Percentiles rank a stretch among this genome's conserved stretches.
Conservation (phyloP, 2,113 vertebrate species). For the Pteropus alecto region DNA sequence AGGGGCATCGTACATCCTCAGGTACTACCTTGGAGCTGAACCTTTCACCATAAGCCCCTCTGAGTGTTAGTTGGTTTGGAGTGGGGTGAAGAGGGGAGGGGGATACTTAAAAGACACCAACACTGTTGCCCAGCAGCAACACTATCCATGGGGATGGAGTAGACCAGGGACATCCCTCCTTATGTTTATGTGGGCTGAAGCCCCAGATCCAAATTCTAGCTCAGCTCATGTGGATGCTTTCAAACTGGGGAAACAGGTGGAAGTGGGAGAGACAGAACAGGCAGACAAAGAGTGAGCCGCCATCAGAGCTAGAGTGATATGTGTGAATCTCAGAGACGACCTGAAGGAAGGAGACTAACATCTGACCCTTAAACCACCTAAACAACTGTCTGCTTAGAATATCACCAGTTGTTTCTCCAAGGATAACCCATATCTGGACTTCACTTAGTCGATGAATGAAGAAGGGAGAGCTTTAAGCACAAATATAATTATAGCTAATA, state of each 20-base stretch:
- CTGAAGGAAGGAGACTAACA: constrained; percentile 72
- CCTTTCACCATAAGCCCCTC: not conserved
- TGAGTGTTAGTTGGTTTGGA: not conserved
- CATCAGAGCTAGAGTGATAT: constrained; percentile 14
- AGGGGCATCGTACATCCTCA: not conserved
- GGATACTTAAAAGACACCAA: constrained; percentile 66
- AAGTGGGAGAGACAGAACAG: constrained; percentile 26
- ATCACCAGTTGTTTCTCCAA: constrained; percentile 74
- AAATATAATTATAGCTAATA: constrained; percentile 68
- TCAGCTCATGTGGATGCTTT: constrained; percentile 72
- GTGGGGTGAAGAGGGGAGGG: not conserved
- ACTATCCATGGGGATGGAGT: not conserved
- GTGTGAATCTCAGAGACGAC: constrained; percentile 69
- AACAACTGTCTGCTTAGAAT: constrained; percentile 62
- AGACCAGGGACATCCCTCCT: not conserved
- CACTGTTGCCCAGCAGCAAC: constrained; percentile 49
- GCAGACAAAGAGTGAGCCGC: not conserved
- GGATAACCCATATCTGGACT: constrained; percentile 66
- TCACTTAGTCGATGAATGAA: constrained; percentile 36
- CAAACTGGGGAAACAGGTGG: constrained; percentile 22
- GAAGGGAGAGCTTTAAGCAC: constrained; percentile 72
- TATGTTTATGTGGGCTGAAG: constrained; percentile 17
- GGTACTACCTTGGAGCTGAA: not conserved
- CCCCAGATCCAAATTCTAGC: constrained; percentile 54
- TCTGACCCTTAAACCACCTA: constrained; percentile 7